phyloP scores from a whole-genome alignment of 2,113 vertebrate species.

The Gymnocephalus cernua region DNA sequence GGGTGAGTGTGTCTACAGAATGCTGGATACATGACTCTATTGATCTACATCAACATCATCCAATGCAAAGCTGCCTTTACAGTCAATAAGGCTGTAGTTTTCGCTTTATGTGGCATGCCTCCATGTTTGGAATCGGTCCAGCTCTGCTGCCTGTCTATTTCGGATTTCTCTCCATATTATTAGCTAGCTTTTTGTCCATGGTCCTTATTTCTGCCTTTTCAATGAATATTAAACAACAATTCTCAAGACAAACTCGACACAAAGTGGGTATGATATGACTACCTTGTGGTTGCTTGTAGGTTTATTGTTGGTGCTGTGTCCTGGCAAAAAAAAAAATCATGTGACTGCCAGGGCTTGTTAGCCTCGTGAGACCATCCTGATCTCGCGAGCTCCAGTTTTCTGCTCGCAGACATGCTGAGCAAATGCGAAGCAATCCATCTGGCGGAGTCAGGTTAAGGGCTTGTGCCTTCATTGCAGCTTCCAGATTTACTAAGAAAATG shows the following conservation, averaged over 20 bases:
- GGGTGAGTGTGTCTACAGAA: constrained; percentile 15
- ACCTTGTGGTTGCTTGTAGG: no score
- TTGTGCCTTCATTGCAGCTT: no score
- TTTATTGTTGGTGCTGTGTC: no score
- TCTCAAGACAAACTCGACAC: not conserved
- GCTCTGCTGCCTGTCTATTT: not conserved
- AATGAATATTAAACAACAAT: not conserved
- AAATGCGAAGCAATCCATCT: no score
- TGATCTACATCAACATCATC: constrained; percentile 35
- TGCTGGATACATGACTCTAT: constrained; percentile 6
- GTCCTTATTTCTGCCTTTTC: not conserved
- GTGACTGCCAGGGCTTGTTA: no score
- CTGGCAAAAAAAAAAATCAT: no score
- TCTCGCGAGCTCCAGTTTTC: no score
- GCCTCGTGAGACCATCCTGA: no score
- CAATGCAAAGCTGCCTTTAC: constrained; percentile 14
- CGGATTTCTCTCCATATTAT: not conserved
- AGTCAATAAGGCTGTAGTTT: not conserved
- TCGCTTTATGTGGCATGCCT: not conserved
- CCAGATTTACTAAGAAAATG: no score
- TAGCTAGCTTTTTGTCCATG: not conserved
- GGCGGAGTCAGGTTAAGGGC: no score
- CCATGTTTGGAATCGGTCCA: not conserved
- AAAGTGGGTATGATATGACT: no score
- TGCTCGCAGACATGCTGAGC: no score